These are phyloP conservation scores for Linnaemya vulpina DNA, from an alignment of 2,888 invertebrate species.

Conservation along the genomic window DNA sequence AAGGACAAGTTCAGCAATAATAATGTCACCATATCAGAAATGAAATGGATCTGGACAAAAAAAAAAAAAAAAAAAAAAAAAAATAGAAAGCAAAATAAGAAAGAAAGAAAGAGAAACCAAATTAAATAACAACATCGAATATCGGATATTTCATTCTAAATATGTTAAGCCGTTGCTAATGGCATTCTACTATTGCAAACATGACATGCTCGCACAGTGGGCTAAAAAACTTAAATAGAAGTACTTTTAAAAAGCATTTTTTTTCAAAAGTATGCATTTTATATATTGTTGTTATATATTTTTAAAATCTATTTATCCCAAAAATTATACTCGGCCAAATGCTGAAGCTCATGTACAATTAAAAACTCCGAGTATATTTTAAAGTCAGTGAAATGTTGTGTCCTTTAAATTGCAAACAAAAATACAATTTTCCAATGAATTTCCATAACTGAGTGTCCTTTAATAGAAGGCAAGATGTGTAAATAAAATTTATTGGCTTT, in stretches of 20 bases:
- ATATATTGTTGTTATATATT: not conserved
- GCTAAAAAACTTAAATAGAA: not conserved
- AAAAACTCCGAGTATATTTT: no score
- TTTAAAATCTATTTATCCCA: not conserved
- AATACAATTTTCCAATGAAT: no score
- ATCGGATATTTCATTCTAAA: constrained; percentile 36
- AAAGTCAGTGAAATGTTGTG: no score
- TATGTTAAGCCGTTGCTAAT: constrained; percentile 39
- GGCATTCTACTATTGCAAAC: not conserved
- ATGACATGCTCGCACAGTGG: constrained; percentile 6
- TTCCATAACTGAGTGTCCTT: no score
- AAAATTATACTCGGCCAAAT: no score
- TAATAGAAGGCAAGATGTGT: no score
- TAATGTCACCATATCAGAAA: constrained; percentile 41
- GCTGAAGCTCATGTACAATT: no score
- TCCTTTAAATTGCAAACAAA: no score
- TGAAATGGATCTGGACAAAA: constrained; percentile 18
- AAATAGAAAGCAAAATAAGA: not conserved
- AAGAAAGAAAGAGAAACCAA: not conserved
- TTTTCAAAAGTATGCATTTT: no score
- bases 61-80: not conserved
- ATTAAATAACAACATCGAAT: constrained; percentile 32
- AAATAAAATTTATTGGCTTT: no score
- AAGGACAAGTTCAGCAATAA: constrained; percentile 34
- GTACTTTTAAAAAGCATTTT: not conserved